Evolutionary conservation across 2,888 invertebrate genomes (phyloP).

Genomic region (Phasia obesa): DNA sequence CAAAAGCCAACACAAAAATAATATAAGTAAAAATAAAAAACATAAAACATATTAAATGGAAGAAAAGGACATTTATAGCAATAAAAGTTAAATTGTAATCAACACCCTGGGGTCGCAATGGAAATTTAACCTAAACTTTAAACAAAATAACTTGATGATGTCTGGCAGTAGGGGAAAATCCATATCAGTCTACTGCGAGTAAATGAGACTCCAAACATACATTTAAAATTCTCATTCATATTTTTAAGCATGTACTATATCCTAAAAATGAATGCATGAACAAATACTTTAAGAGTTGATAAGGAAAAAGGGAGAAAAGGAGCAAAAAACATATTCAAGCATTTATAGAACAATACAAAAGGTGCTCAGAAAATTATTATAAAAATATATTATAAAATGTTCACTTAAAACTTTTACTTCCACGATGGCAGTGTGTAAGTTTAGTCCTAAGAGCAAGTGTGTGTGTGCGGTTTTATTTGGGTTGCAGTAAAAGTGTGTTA

Average conservation of each 20-base stretch:
- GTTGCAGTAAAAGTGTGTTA: no score
- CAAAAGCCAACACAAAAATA: constrained; percentile 8
- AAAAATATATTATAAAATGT: constrained; percentile 53
- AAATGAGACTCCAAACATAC: constrained; percentile 39
- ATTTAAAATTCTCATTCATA: background rate
- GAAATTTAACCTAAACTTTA: constrained; percentile 16
- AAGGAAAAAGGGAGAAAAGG: background rate
- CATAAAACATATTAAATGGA: no score
- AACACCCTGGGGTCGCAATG: constrained; percentile 42
- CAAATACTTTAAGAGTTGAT: background rate
- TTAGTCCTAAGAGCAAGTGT: background rate
- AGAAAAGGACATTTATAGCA: constrained; percentile 16
- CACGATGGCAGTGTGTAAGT: background rate
- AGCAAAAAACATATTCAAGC: constrained; percentile 12
- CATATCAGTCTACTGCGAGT: constrained; percentile 20
- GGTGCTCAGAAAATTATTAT: constrained; percentile 12
- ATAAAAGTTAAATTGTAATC: constrained; percentile 68
- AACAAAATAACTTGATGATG: constrained; percentile 19
- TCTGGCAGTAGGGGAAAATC: constrained; percentile 24
- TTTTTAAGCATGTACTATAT: background rate
- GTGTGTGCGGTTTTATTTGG: no score
- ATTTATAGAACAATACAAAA: constrained; percentile 35
- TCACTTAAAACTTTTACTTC: constrained; percentile 42
- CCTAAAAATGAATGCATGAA: background rate
- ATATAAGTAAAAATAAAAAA: no score